Evolutionary conservation across 2,113 vertebrate genomes (phyloP), one percentile per base, ranked within the genome.

Genomic region (Oncorhynchus keta): DNA sequence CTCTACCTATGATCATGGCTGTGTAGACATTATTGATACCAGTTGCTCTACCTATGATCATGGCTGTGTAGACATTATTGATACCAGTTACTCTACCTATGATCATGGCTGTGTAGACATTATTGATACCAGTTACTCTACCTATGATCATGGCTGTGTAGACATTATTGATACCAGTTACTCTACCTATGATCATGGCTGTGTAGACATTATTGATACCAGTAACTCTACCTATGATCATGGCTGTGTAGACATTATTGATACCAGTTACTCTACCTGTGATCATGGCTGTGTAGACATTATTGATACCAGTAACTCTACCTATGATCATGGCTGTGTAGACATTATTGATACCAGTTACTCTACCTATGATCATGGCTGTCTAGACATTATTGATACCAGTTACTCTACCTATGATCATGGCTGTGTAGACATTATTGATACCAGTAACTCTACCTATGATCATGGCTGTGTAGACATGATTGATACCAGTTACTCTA

Each of bases 381-480:
- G n/a, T 62, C 4, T 1, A 62, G 55, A 76, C 32, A 35, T 35
- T 0, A 35, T 61, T 55, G 51, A 32, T 5, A 32, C 30, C 74
- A 84, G 82, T 86, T 83, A 55, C 81, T 81, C 76, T 64, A 39
- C 49, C 66, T 48, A 59, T 74, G 57, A 55, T 69, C 78, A 70
- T 67, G 70, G 65, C 75, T 66, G 7, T 32, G 30, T 3, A 66
- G 55, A 76, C 49, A 51, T 13, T 51, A 51, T 51, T 39, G 35
- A 39, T 73, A 81, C 85, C 72, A 85, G 82, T 85, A 83, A 39
- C 82, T 81, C 76, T 51, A 55, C 51, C 66, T 48, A 59, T 74
- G 55, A 55, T 68, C 77, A 69, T 66, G 72, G 67, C 75, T 26
- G 22, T 64, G 5, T 0, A 64, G 48, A 76, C 39, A 45, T 45